A percentile compares a stretch with the other conserved stretches of the same genome.
These are phyloP conservation scores for Mormyrops boulengeri DNA, from an alignment of 2,797 vertebrate genomes.

Conservation along the genomic window DNA sequence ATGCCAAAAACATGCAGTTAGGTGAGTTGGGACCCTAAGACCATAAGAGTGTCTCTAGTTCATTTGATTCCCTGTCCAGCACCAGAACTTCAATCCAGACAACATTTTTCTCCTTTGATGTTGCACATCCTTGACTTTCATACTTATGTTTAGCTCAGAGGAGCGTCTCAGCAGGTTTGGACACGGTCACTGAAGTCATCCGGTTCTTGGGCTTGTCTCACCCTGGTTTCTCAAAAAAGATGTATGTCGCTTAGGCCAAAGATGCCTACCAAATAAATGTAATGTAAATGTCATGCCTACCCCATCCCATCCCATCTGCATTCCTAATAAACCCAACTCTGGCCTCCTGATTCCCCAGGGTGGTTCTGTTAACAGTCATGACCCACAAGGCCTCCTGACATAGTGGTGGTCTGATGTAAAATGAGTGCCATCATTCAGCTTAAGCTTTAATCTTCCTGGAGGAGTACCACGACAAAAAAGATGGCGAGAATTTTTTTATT, in stretches of 20 bases:
- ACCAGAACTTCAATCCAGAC: background rate
- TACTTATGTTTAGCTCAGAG: background rate
- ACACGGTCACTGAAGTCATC: background rate
- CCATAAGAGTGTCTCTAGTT: background rate
- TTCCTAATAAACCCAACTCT: background rate
- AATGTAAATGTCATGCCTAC: background rate
- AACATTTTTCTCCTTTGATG: background rate
- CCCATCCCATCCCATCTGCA: background rate
- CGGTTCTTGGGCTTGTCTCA: background rate
- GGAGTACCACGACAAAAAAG: background rate
- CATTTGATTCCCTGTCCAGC: background rate
- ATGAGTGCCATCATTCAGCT: background rate
- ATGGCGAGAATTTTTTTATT: background rate
- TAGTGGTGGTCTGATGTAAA: background rate
- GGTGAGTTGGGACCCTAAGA: background rate
- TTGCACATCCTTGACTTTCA: background rate
- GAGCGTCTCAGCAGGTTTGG: background rate
- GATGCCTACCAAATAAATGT: background rate
- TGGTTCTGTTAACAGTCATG: background rate
- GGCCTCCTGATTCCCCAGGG: background rate
- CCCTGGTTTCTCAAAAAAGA: background rate
- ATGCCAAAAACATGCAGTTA: background rate
- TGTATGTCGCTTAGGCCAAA: background rate
- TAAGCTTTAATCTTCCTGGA: background rate
- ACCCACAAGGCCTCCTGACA: background rate